phyloP scores from a whole-genome alignment of 2,113 vertebrate species.

The Poeciliopsis occidentalis region DNA sequence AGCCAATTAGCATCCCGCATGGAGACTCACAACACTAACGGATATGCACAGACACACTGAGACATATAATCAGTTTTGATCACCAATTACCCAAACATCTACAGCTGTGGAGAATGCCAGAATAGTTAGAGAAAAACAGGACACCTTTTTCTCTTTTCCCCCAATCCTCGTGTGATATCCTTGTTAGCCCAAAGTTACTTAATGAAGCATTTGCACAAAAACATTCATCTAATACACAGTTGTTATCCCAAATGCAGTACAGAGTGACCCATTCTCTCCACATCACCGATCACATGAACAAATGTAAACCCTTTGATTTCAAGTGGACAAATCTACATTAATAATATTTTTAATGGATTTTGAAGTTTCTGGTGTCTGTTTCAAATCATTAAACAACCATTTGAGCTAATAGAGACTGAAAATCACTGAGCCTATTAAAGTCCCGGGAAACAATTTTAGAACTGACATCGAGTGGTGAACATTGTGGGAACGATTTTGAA shows the following conservation, averaged over 20 bases:
- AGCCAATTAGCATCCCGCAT: not conserved
- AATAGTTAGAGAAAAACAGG: not conserved
- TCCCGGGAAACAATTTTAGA: not conserved
- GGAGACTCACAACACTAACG: not conserved
- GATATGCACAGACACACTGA: not conserved
- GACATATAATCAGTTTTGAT: not conserved
- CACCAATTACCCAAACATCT: not conserved
- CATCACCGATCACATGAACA: not conserved
- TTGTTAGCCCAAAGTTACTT: not conserved
- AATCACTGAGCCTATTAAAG: not conserved
- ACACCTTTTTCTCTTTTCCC: not conserved
- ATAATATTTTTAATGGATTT: no score
- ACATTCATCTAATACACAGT: not conserved
- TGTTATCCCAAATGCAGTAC: not conserved
- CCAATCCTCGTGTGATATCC: not conserved
- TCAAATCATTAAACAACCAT: not conserved
- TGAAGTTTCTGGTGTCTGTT: not conserved
- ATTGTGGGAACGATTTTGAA: constrained; percentile 15
- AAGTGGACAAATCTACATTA: no score
- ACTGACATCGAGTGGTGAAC: constrained; percentile 7
- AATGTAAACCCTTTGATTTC: no score
- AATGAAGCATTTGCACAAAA: not conserved
- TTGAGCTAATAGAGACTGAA: not conserved
- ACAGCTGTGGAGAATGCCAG: not conserved
- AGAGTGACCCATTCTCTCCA: not conserved